phyloP scores from a whole-genome alignment of 2,797 vertebrate genomes.

The Gambusia yucatana region DNA sequence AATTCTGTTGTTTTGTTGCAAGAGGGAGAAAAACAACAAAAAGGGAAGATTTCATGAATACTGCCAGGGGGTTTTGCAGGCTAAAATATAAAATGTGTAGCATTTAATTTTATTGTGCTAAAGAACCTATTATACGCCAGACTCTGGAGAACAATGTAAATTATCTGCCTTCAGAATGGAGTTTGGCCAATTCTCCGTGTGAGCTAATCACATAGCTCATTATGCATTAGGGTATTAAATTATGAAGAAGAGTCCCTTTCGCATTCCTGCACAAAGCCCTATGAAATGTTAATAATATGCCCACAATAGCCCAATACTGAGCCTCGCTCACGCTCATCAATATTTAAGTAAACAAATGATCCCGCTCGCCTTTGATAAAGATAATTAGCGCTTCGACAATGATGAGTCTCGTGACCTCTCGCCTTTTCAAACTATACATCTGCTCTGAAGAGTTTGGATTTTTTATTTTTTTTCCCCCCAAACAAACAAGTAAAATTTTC shows the following conservation, averaged over 20 bases:
- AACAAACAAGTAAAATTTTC: conserved; percentile 83
- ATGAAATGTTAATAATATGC: conserved; percentile 99
- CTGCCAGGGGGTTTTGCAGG: conserved; percentile 95
- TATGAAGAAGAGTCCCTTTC: conserved; percentile 97
- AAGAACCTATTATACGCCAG: conserved; percentile 98
- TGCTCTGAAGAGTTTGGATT: conserved; percentile 83
- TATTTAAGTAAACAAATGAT: conserved; percentile 99
- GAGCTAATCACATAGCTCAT: conserved; percentile 99
- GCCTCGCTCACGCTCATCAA: conserved; percentile 96
- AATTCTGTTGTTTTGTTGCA: conserved; percentile 9
- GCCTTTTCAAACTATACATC: conserved; percentile 87
- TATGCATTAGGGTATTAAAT: conserved; percentile 99
- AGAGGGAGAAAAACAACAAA: conserved; percentile 72
- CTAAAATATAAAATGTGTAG: conserved; percentile 99
- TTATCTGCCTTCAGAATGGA: conserved; percentile 98
- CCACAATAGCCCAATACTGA: conserved; percentile 96
- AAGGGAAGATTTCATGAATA: conserved; percentile 70
- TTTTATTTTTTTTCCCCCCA: background rate
- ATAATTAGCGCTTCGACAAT: conserved; percentile 96
- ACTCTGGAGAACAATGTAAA: conserved; percentile 99
- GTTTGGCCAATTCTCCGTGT: conserved; percentile 98
- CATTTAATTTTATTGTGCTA: conserved; percentile 99
- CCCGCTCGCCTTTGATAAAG: conserved; percentile 95
- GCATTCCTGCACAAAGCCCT: conserved; percentile 99
- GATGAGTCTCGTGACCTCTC: conserved; percentile 92